phyloP scores from a whole-genome alignment of 2,797 vertebrate genomes.

The Lepus oiostolus region DNA sequence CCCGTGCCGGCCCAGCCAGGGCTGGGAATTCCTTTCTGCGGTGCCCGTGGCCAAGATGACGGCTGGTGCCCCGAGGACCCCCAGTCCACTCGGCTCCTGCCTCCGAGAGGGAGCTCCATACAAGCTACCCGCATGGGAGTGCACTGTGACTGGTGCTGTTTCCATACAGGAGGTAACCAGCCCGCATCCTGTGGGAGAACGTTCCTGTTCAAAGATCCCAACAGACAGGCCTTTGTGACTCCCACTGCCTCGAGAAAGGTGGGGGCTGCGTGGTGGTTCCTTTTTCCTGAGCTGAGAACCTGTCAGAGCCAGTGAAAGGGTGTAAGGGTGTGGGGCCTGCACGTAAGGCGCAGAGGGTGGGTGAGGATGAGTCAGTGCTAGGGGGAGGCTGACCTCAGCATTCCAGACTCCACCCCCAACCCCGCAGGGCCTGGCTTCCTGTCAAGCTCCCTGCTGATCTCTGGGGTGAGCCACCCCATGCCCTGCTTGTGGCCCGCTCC shows the following conservation, averaged over 20 bases:
- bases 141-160: not conserved
- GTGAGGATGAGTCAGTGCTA: slow-evolving; percentile 59
- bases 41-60: not conserved
- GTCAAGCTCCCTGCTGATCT: not conserved
- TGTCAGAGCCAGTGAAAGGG: slow-evolving; percentile 65
- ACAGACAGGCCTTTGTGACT: slow-evolving; percentile 64
- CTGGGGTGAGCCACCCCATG: not conserved
- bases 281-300: slow-evolving; percentile 44
- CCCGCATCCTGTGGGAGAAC: slow-evolving; percentile 45
- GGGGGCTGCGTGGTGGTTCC: not conserved
- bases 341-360: slow-evolving; percentile 34
- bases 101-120: slow-evolving; percentile 25
- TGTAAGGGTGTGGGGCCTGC: slow-evolving; percentile 53
- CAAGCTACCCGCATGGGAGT: slow-evolving; percentile 35
- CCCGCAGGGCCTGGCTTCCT: slow-evolving; percentile 37
- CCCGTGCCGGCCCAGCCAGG: not conserved
- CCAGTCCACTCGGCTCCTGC: not conserved
- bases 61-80: not conserved
- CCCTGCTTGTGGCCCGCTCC: not conserved
- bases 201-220: slow-evolving; percentile 42
- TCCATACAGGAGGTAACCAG: not conserved
- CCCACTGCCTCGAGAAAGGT: not conserved
- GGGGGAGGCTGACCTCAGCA: slow-evolving; percentile 55
- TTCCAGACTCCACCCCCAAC: slow-evolving; percentile 24
- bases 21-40: slow-evolving; percentile 42